Evolutionary conservation across 1,140 invertebrate genomes (phyloP), one percentile per base, ranked within the genome.

Genomic region (Drosophila saltans): DNA sequence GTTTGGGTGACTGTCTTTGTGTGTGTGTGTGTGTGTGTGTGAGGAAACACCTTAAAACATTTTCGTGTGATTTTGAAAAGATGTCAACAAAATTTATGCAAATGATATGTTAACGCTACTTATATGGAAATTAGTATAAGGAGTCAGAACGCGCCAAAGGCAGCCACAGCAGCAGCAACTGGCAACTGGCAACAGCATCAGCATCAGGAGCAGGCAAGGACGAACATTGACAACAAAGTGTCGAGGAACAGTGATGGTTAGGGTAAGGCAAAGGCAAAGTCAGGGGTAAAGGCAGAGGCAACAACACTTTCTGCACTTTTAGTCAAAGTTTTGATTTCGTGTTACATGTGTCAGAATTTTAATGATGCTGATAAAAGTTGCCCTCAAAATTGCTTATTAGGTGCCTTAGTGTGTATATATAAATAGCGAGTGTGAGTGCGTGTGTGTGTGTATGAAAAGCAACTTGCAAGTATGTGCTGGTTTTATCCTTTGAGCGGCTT

Each of bases 81-180:
- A 88, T 88, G 84, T 89, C 84, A 90, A 90, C 84, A 84, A 88
- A 89, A 89, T 89, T 89, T 89, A 89, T 89, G 84, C 84, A 89
- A 89, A 89, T 89, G 85, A 89, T 89, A 89, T 89, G 84, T 89
- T 89, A 89, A 89, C 84, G 84, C 84, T 89, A 89, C 84, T 89
- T 89, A 89, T 89, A 89, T 89, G 84, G 84, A 89, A 89, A 89
- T 89, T 89, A 89, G 84, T 89, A 84, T 89, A 90, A 90, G 84
- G 84, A 89, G 84, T 89, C 84, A 90, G 72, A 75, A 84, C 73
- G 81, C 78, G 84, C 84, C 84, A 89, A 89, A 89, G 84, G 84
- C 82, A 75, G 65, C 67, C 59, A 41, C 9, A 45, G 52, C 30
- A 65, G 66, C 70, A n/a, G 72, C 45, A 33, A 45, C 28, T 4